A percentile compares a stretch with the other conserved stretches of the same genome.
Conservation (phyloP, 2,113 vertebrate genomes). For the Callipepla squamata region DNA sequence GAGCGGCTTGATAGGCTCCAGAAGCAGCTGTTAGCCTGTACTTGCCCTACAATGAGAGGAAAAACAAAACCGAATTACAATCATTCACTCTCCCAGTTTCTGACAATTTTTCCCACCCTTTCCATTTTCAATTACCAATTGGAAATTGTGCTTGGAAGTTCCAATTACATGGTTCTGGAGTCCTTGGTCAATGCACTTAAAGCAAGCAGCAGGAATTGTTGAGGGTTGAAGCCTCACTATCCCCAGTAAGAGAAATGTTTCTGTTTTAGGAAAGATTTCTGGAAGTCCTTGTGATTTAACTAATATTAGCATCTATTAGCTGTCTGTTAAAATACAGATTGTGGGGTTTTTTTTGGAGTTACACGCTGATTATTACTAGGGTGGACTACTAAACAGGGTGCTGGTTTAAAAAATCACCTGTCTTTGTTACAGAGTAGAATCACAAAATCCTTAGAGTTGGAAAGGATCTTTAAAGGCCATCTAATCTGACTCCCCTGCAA, state of each 20-base stretch:
- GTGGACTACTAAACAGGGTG: neutral
- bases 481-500: too few species aligned
- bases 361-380: neutral
- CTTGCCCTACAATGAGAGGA: neutral
- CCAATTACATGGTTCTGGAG: neutral
- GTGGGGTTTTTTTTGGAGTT: neutral
- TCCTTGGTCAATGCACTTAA: neutral
- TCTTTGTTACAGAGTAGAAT: neutral
- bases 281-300: neutral
- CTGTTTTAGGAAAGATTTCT: neutral
- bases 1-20: neutral
- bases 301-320: neutral
- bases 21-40: neutral
- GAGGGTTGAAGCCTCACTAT: neutral
- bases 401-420: neutral
- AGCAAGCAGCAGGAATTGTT: neutral
- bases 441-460: too few species aligned
- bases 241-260: neutral
- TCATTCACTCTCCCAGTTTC: neutral
- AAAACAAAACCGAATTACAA: neutral
- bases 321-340: neutral
- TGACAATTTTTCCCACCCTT: accelerated
- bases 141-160: too few species aligned
- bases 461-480: too few species aligned
- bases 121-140: neutral